These are phyloP conservation scores for Venusia cambrica DNA, from an alignment of 2,888 invertebrate genomes.

Conservation along the genomic window DNA sequence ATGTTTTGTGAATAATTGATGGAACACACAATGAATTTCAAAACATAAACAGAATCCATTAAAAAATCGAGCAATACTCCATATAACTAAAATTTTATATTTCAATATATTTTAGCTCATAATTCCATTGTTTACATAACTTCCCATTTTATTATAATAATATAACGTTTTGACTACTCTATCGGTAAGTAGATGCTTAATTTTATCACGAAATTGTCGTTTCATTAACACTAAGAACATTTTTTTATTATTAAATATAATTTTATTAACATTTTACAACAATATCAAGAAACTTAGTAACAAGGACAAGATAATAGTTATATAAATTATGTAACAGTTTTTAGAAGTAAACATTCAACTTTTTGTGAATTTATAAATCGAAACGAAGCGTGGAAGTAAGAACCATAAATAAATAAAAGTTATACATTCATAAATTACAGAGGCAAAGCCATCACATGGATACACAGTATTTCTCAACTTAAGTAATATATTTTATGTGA, in stretches of 20 bases:
- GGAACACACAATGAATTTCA: no score
- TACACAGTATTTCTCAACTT: no score
- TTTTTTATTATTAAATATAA: constrained; percentile 62
- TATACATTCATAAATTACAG: no score
- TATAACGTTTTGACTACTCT: constrained; percentile 40
- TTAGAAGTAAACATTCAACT: constrained; percentile 16
- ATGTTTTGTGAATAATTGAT: no score
- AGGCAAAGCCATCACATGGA: no score
- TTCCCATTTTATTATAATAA: constrained; percentile 44
- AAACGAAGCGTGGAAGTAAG: no score
- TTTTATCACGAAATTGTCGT: constrained; percentile 55
- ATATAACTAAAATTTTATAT: no score
- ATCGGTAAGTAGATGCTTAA: constrained; percentile 34
- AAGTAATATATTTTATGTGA: no score
- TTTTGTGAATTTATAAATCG: not conserved
- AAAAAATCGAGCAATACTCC: no score
- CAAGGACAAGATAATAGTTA: constrained; percentile 44
- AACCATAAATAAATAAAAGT: no score
- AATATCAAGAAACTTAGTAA: constrained; percentile 62
- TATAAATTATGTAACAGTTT: constrained; percentile 27
- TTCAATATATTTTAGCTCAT: no score
- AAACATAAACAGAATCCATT: no score
- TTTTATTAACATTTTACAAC: constrained; percentile 74
- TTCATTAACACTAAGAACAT: constrained; percentile 57
- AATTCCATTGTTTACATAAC: constrained; percentile 66